These are phyloP conservation scores for Halichoerus grypus DNA, from an alignment of 2,113 vertebrate species.

Conservation along the genomic window DNA sequence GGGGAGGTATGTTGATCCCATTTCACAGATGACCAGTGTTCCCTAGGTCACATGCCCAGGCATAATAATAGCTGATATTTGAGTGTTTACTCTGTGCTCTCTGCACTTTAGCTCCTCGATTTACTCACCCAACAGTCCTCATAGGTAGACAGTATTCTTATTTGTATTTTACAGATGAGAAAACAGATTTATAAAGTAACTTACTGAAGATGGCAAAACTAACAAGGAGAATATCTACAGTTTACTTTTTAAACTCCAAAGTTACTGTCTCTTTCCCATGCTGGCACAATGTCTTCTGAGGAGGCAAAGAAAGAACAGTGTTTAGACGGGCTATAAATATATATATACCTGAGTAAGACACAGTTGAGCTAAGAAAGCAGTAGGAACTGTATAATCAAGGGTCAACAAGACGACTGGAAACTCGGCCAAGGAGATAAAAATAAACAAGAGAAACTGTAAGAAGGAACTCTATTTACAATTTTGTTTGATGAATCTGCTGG, in stretches of 20 bases:
- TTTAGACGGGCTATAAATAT: background rate
- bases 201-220: background rate
- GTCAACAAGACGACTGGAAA: background rate
- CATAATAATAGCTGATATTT: background rate
- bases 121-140: background rate
- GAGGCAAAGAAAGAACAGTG: background rate
- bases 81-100: background rate
- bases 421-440: background rate
- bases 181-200: background rate
- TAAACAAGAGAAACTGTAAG: background rate
- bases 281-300: background rate
- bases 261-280: background rate
- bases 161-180: background rate
- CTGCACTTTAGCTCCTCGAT: background rate
- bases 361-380: background rate
- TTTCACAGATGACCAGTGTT: background rate
- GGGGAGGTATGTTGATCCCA: background rate
- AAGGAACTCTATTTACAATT: background rate
- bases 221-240: background rate
- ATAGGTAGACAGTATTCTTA: background rate
- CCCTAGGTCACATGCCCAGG: background rate
- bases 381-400: background rate
- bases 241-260: background rate
- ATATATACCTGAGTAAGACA: background rate
- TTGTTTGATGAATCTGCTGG: background rate